Evolutionary conservation across 2,797 vertebrate genomes (phyloP), one percentile per base, ranked within the genome.

Genomic region (Chloroceryle amazona): DNA sequence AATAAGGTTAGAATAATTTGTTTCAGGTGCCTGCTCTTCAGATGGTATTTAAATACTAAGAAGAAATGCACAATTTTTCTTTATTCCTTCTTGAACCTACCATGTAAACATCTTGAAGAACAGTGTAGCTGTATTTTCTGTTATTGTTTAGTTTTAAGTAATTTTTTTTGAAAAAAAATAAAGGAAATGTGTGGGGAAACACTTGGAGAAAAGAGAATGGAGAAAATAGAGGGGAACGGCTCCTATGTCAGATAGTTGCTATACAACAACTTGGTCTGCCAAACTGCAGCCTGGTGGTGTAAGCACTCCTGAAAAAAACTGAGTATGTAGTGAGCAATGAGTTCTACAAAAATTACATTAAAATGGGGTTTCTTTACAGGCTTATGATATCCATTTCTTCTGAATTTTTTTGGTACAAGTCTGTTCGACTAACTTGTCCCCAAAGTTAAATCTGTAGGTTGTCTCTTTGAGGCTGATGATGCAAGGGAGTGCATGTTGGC

Each of bases 401-500:
- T 68, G 37, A 23, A 79, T 22, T 81, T 79, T 7, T 80, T 85
- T 62, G 9, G 11, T 33, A 31, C n/a, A 55, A 79, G 39, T 8
- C 39, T 57, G 25, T 60, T 71, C 26, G 44, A 61, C 22, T 51
- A 76, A 67, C 6, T 14, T 1, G 1, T 13, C 15, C 60, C 33
- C 19, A 4, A 67, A 29, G 13, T 55, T 66, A 46, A 78, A 86
- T 41, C 29, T 29, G 29, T n/a, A 37, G 29, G 46, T 46, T 0
- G 1, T 20, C 31, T 70, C 62, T 60, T 16, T 70, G 39, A 75
- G 22, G 51, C 12, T 0, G 0, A 31, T 13, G 49, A 65, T 23
- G 28, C 4, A 16, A 28, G 2, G 29, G 8, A 19, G 58, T 2
- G 7, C 26, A 5, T 1, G 0, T 12, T 0, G 0, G 15, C 26